Evolutionary conservation across 1,140 invertebrate species (phyloP).

Genomic region (Steinernema khuongi): DNA sequence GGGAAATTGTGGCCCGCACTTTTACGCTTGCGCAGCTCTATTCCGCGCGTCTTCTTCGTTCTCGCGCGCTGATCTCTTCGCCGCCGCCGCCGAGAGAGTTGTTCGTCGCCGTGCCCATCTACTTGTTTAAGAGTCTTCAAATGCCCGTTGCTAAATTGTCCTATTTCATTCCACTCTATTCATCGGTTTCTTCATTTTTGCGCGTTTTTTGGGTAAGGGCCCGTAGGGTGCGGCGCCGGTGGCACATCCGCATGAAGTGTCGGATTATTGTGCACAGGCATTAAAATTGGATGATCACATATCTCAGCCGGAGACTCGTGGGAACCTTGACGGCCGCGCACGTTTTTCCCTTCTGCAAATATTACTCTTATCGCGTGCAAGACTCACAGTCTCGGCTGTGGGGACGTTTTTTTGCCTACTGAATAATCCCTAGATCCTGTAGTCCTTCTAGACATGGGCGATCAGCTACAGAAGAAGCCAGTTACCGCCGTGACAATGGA

Average conservation of each 20-base stretch:
- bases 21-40: background rate
- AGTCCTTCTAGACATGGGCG: too few species aligned
- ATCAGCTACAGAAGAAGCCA: too few species aligned
- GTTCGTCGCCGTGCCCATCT: background rate
- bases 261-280: constrained; percentile 1
- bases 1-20: constrained; percentile 2
- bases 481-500: too few species aligned
- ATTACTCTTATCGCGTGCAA: background rate
- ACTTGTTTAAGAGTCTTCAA: background rate
- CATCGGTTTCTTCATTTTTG: background rate
- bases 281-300: constrained; percentile 11
- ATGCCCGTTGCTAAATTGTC: too few species aligned
- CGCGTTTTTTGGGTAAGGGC: background rate
- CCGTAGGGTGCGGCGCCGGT: too few species aligned
- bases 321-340: background rate
- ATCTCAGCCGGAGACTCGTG: background rate
- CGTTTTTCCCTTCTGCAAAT: background rate
- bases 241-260: too few species aligned
- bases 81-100: background rate
- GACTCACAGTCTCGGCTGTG: background rate
- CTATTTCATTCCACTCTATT: too few species aligned
- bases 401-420: background rate
- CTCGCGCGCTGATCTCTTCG: background rate
- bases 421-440: background rate
- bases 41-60: background rate